phyloP scores from a whole-genome alignment of 1,140 invertebrate genomes.

The Dinothrombium tinctorium region DNA sequence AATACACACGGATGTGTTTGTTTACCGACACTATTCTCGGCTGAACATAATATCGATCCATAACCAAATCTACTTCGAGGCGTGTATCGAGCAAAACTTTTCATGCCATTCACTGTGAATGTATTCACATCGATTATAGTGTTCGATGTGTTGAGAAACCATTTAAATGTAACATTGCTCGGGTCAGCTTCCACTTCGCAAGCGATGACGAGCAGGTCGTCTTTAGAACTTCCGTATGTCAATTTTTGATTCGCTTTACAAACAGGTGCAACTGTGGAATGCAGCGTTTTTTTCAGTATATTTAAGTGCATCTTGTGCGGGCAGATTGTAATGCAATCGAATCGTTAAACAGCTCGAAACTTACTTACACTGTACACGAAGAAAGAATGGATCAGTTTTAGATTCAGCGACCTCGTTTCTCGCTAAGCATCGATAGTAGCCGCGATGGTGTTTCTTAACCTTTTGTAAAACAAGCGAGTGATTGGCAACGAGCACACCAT shows the following conservation, averaged over 20 bases:
- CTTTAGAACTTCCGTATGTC: constrained; percentile 37
- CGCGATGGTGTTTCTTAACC: constrained; percentile 16
- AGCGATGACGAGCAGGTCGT: constrained; percentile 52
- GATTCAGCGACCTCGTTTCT: constrained; percentile 67
- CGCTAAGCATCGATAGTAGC: constrained; percentile 54
- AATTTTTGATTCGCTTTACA: background rate
- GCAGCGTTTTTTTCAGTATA: no score
- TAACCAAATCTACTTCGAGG: no score
- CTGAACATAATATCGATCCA: no score
- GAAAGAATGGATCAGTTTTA: constrained; percentile 46
- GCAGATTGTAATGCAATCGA: no score
- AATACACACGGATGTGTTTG: no score
- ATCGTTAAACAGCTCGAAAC: no score
- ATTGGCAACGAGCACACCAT: constrained; percentile 48
- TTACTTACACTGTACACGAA: constrained; percentile 73
- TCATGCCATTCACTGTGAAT: constrained; percentile 9
- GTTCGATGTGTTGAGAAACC: constrained; percentile 21
- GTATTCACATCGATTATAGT: constrained; percentile 35
- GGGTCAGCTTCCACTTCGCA: constrained; percentile 68
- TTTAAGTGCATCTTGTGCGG: no score
- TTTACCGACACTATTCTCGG: no score
- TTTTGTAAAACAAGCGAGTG: constrained; percentile 28
- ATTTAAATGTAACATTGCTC: constrained; percentile 15
- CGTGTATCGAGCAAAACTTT: no score
- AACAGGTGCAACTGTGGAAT: constrained; percentile 1